Evolutionary conservation across 2,888 invertebrate species (phyloP).

Genomic region (Hypomecis punctinalis): DNA sequence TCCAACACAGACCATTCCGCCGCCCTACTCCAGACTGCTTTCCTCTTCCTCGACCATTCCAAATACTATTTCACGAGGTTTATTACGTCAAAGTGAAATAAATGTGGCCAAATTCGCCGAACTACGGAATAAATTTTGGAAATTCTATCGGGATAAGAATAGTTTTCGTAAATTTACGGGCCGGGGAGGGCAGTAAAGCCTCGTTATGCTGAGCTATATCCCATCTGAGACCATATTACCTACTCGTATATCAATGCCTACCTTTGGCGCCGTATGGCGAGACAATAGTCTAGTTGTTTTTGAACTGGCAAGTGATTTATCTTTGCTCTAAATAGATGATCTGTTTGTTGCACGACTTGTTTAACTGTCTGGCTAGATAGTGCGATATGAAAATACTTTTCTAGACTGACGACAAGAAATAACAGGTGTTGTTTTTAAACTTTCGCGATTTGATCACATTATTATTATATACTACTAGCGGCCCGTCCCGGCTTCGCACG

Average conservation of each 20-base stretch:
- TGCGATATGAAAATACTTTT: conserved; percentile 3
- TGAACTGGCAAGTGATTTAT: conserved; percentile 24
- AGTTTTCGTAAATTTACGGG: conserved; percentile 79
- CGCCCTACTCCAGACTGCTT: conserved; percentile 24
- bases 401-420: conserved; percentile 5
- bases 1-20: conserved; percentile 31
- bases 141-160: conserved; percentile 79
- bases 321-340: conserved; percentile 33
- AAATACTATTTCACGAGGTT: conserved; percentile 39
- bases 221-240: conserved; percentile 68
- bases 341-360: conserved; percentile 21
- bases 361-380: conserved; percentile 17
- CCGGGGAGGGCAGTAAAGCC: conserved; percentile 76
- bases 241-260: conserved; percentile 51
- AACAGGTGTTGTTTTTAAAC: background rate
- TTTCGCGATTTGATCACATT: too few species aligned
- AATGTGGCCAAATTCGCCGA: conserved; percentile 56
- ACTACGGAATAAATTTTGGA: conserved; percentile 74
- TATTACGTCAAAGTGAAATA: conserved; percentile 55
- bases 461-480: too few species aligned
- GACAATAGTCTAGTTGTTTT: conserved; percentile 35
- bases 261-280: conserved; percentile 49
- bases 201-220: conserved; percentile 80
- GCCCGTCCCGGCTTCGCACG: too few species aligned
- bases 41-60: conserved; percentile 36